These are phyloP conservation scores for Rhineura floridana DNA, from an alignment of 2,113 vertebrate genomes.

Conservation along the genomic window DNA sequence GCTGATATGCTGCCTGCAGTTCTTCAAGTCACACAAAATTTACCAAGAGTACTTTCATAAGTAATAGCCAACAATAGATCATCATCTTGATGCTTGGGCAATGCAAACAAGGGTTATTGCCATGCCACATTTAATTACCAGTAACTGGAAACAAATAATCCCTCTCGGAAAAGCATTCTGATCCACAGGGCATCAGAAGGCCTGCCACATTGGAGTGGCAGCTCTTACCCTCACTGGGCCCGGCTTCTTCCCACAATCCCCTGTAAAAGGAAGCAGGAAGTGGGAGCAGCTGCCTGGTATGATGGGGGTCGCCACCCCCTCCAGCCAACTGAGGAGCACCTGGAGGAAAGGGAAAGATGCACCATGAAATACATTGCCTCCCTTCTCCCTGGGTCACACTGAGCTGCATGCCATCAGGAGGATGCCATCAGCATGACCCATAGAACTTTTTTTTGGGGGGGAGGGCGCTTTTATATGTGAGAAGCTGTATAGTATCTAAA, in stretches of 20 bases:
- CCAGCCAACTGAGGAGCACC: not conserved
- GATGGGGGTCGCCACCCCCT: too few species aligned
- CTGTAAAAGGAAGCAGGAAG: not conserved
- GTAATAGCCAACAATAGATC: conserved; percentile 40
- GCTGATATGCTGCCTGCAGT: not conserved
- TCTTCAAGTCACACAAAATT: conserved; percentile 50
- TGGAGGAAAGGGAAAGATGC: not conserved
- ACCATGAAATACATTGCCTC: too few species aligned
- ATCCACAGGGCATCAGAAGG: not conserved
- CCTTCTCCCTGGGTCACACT: not conserved
- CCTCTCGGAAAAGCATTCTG: not conserved
- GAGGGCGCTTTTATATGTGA: not conserved
- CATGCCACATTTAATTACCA: conserved; percentile 35
- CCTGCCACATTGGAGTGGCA: not conserved
- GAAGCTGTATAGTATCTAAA: not conserved
- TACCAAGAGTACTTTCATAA: conserved; percentile 28
- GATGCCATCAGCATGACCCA: not conserved
- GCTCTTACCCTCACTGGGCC: not conserved
- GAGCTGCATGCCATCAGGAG: not conserved
- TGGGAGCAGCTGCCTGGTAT: not conserved
- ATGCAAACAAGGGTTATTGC: conserved; percentile 41
- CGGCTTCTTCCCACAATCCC: not conserved
- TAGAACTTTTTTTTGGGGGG: not conserved
- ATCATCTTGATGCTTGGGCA: rapidly evolving
- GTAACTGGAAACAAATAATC: not conserved